Evolutionary conservation across 2,888 invertebrate genomes (phyloP), one percentile per base, ranked within the genome.

Genomic region (Linnaemya vulpina): DNA sequence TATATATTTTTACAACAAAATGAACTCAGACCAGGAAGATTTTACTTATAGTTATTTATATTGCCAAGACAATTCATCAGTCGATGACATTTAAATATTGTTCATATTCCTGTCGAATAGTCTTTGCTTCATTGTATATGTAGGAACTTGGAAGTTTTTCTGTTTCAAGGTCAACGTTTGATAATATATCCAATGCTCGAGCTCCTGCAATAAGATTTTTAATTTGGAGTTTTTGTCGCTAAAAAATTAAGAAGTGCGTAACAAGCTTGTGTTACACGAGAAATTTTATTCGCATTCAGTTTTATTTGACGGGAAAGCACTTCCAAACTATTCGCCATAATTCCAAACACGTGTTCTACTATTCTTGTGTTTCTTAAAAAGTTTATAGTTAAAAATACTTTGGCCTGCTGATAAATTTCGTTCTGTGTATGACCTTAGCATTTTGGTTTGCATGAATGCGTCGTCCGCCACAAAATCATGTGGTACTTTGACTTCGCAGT

Each of bases 391-490:
- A 65, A 25, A 79, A 79, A 71, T 79, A 35, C 46, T 15, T 5
- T 65, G 63, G 1, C 65, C 73, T 1, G 71, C 65, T 62, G 43
- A 65, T 15, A 79, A 63, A 73, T 43, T 51, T 38, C 53, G 58
- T 43, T 67, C 58, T 2, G 58, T 25, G 43, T 46, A 46, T 5
- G 46, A 3, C n/a, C n/a, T 46, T n/a, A 46, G n/a, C n/a, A n/a
- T n/a, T n/a, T 46, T 53, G 30, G 40, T 79, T 30, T 79, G 70
- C 79, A 71, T 71, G 38, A 62, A 83, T 22, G 62, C 83, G n/a
- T 79, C 71, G 40, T 83, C 71, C 51, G 63, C 77, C 13, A 79
- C 71, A 1, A 79, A 30, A 55, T 71, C 40, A 51, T 51, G 68
- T n/a, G 15, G 46, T n/a, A 46, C 46, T 2, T 46, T 46, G 15